Percentiles rank a stretch among this genome's conserved stretches.
These are phyloP conservation scores for Atta colombica DNA, from an alignment of 1,140 invertebrate species.

Conservation along the genomic window DNA sequence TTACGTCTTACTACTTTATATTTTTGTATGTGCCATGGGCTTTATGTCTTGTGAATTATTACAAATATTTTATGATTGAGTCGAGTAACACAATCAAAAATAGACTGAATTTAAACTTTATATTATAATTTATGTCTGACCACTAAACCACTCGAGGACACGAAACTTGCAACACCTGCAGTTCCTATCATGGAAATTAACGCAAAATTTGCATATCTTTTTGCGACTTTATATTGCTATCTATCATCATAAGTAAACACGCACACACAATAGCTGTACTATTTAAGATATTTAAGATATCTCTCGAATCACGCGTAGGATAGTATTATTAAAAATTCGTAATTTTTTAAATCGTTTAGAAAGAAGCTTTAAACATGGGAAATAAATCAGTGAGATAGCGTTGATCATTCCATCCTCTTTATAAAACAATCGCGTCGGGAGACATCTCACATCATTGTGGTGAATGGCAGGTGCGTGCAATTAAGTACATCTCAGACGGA, in stretches of 20 bases:
- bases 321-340: conserved; percentile 5
- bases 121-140: background rate
- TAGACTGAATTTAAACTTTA: background rate
- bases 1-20: no score
- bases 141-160: background rate
- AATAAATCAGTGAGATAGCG: conserved; percentile 20
- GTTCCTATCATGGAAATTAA: background rate
- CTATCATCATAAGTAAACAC: background rate
- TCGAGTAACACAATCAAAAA: background rate
- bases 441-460: background rate
- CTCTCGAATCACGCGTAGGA: background rate
- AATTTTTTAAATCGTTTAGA: conserved; percentile 14
- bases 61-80: background rate
- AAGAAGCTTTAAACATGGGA: background rate
- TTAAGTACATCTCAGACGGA: conserved; percentile 19
- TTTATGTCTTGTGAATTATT: background rate
- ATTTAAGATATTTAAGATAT: background rate
- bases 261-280: background rate
- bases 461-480: conserved; percentile 27
- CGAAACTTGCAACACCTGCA: background rate
- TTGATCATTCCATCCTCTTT: conserved; percentile 5
- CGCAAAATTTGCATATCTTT: conserved; percentile 40
- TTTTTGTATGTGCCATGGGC: no score
- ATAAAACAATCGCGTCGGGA: conserved; percentile 25
- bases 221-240: background rate